These are phyloP conservation scores for Temnothorax rugatulus DNA, from an alignment of 2,888 invertebrate genomes.

Conservation along the genomic window DNA sequence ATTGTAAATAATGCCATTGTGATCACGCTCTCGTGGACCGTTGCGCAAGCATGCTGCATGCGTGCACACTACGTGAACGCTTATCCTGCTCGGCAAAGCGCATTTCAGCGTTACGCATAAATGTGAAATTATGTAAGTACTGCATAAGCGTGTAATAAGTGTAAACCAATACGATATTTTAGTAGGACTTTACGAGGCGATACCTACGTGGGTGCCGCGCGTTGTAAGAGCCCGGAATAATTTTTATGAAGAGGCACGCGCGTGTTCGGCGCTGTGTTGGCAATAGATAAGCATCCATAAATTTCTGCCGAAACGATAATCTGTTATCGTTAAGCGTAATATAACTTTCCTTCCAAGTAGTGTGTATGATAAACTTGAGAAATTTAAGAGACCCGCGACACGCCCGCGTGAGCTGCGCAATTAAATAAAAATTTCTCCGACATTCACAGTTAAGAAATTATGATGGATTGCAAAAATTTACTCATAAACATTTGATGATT, in stretches of 20 bases:
- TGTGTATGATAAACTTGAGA: constrained; percentile 6
- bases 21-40: constrained; percentile 6
- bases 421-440: constrained; percentile 4
- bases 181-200: constrained; percentile 69
- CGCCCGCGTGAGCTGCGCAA: neutral
- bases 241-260: constrained; percentile 66
- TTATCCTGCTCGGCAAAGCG: constrained; percentile 24
- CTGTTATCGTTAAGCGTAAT: constrained; percentile 60
- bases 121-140: constrained; percentile 66
- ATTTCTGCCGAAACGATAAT: constrained; percentile 61
- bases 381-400: neutral
- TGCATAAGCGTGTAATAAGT: constrained; percentile 68
- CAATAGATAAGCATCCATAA: constrained; percentile 67
- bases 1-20: constrained; percentile 45
- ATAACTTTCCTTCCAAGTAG: constrained; percentile 14
- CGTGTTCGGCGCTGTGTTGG: constrained; percentile 28
- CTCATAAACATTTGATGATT: neutral
- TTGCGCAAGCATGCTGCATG: constrained; percentile 35
- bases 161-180: constrained; percentile 64
- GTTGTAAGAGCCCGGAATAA: constrained; percentile 35
- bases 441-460: neutral
- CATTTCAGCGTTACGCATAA: constrained; percentile 50
- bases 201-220: constrained; percentile 67
- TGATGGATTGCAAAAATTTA: neutral
- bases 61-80: constrained; percentile 10